Percentiles rank a stretch among this genome's conserved stretches.
phyloP scores from a whole-genome alignment of 1,140 invertebrate species.

The Chironomus tepperi region DNA sequence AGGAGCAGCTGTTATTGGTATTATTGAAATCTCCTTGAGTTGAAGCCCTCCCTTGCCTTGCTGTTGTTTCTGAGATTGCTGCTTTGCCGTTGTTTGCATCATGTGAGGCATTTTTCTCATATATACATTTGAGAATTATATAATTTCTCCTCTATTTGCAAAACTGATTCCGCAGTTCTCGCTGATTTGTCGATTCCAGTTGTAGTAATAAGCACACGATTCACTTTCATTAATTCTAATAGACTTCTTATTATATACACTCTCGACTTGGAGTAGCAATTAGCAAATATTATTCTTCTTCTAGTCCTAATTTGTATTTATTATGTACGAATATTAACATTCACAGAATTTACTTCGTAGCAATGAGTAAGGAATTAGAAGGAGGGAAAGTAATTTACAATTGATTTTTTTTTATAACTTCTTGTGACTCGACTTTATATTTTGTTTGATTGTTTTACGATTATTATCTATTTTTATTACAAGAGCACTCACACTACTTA shows the following conservation, averaged over 20 bases:
- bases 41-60: background rate
- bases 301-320: background rate
- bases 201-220: too few species aligned
- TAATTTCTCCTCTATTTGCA: background rate
- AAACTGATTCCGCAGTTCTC: too few species aligned
- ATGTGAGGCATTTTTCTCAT: background rate
- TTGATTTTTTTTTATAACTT: background rate
- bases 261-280: background rate
- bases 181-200: too few species aligned
- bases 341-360: too few species aligned
- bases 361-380: too few species aligned
- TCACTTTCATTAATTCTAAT: too few species aligned
- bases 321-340: too few species aligned
- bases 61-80: background rate
- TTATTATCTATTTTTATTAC: slow-evolving; percentile 22
- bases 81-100: background rate
- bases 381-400: background rate
- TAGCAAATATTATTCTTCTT: background rate
- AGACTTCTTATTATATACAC: too few species aligned
- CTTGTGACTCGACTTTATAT: background rate
- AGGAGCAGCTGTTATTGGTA: slow-evolving; percentile 16
- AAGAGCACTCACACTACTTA: slow-evolving; percentile 13
- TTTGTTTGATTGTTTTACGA: slow-evolving; percentile 16
- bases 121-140: background rate
- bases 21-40: slow-evolving; percentile 16